Evolutionary conservation across 2,113 vertebrate species (phyloP).

Genomic region (Takifugu bimaculatus): DNA sequence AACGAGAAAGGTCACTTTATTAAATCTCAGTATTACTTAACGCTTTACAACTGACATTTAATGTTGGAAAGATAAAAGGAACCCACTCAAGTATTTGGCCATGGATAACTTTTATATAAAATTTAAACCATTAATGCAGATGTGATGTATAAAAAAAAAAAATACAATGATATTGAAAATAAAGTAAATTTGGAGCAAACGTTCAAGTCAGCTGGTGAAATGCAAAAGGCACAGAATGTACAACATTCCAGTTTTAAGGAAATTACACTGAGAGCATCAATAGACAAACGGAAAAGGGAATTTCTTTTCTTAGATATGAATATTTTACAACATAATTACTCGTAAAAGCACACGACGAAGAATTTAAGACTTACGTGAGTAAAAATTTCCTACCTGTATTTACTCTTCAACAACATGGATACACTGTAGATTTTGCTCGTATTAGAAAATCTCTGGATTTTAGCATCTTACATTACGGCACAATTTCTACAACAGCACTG

Average conservation of each 20-base stretch:
- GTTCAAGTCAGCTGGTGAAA: constrained; percentile 74
- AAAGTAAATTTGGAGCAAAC: constrained; percentile 66
- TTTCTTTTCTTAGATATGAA: constrained; percentile 55
- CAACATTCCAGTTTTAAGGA: constrained; percentile 77
- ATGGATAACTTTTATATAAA: constrained; percentile 73
- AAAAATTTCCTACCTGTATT: no score
- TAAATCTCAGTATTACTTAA: no score
- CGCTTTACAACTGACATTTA: no score
- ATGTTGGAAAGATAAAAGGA: no score
- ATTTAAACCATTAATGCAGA: constrained; percentile 72
- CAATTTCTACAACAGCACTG: no score
- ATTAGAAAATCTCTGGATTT: no score
- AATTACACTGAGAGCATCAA: constrained; percentile 50
- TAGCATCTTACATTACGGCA: no score
- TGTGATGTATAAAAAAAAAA: constrained; percentile 71
- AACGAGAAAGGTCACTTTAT: no score
- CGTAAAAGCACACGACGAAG: no score
- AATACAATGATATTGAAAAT: constrained; percentile 69
- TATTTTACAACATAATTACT: constrained; percentile 55
- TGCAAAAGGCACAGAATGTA: constrained; percentile 79
- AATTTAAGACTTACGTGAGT: no score
- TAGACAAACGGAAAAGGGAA: constrained; percentile 45
- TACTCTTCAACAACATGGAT: no score
- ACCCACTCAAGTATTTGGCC: constrained; percentile 39
- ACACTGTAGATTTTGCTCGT: no score